Conservation (phyloP, 2,113 vertebrate species). For the Stictonetta naevosa region DNA sequence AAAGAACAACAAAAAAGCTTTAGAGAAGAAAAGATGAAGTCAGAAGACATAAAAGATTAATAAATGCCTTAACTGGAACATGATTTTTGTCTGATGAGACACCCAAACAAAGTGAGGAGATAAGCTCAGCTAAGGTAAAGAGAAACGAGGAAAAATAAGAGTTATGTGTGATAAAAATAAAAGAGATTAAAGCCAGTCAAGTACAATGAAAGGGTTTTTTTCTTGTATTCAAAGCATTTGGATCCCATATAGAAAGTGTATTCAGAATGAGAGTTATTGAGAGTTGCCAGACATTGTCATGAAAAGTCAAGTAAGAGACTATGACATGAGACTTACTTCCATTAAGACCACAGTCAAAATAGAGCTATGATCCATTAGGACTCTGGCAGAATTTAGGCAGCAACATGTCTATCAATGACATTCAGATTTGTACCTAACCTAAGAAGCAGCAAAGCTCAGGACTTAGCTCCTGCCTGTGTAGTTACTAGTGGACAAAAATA, state of each 20-base stretch:
- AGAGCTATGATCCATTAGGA: background rate
- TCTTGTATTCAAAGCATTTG: background rate
- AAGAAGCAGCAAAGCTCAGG: background rate
- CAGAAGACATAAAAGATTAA: background rate
- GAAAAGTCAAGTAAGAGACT: background rate
- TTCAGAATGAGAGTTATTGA: background rate
- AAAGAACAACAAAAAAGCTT: background rate
- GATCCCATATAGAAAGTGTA: background rate
- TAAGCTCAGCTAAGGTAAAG: background rate
- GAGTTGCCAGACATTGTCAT: background rate
- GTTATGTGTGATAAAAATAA: background rate
- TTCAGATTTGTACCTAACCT: background rate
- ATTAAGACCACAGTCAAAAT: background rate
- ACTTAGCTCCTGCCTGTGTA: background rate
- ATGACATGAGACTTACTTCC: background rate
- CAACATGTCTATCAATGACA: background rate
- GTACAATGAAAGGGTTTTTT: background rate
- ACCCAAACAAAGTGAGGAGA: background rate
- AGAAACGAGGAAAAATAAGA: background rate
- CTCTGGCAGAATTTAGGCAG: background rate
- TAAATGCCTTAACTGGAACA: background rate
- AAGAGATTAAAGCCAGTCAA: background rate
- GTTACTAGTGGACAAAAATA: background rate
- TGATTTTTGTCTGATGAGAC: background rate
- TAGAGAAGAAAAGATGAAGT: background rate